A percentile compares a stretch with the other conserved stretches of the same genome.
phyloP scores from a whole-genome alignment of 2,888 invertebrate species.

The Lypha dubia region DNA sequence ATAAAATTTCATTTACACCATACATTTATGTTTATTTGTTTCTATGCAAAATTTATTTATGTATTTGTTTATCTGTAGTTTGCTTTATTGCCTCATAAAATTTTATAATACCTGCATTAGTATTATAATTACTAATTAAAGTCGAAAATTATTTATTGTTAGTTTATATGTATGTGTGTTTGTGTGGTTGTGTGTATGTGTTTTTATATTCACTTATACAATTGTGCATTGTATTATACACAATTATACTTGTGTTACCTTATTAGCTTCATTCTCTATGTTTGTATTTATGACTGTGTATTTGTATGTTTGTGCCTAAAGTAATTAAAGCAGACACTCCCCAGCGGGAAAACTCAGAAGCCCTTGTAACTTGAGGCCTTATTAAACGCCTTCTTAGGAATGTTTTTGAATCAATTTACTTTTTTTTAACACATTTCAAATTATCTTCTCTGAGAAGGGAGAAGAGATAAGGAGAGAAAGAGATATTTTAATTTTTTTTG shows the following conservation, averaged over 20 bases:
- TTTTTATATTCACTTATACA: neutral
- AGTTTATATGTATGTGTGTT: neutral
- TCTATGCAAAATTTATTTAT: conserved; percentile 26
- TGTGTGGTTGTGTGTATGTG: neutral
- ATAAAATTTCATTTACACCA: neutral
- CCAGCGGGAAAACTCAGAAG: too few species aligned
- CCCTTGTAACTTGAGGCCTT: too few species aligned
- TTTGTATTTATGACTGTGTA: neutral
- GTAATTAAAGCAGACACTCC: conserved; percentile 6
- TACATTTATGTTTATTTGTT: conserved; percentile 36
- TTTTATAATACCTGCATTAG: conserved; percentile 70
- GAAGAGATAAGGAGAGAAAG: too few species aligned
- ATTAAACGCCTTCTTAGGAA: too few species aligned
- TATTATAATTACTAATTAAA: conserved; percentile 70
- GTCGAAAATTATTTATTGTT: conserved; percentile 54
- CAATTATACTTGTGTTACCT: neutral
- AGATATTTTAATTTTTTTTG: too few species aligned
- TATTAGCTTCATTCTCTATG: neutral
- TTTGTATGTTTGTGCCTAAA: neutral
- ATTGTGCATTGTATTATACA: neutral
- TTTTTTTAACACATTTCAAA: too few species aligned
- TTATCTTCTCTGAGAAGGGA: too few species aligned
- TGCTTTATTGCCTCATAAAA: conserved; percentile 69
- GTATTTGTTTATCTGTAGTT: conserved; percentile 33
- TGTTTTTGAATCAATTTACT: too few species aligned